A percentile compares a stretch with the other conserved stretches of the same genome.
phyloP scores from a whole-genome alignment of 2,797 vertebrate species.

The Gastrophryne carolinensis region DNA sequence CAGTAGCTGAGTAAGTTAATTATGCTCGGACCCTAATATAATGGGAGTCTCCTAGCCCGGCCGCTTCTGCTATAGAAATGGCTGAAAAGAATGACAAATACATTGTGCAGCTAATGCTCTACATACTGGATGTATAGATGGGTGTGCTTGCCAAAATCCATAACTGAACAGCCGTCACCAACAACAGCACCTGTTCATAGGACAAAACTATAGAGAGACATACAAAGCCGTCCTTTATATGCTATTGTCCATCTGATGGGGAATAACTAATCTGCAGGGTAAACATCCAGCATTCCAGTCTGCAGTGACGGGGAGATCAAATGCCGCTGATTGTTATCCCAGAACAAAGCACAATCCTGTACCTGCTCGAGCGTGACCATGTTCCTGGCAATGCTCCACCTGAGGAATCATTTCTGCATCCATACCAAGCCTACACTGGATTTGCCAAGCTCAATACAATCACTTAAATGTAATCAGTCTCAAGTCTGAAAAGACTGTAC shows the following conservation, averaged over 20 bases:
- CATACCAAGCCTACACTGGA: background rate
- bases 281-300: constrained; percentile 19
- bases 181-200: constrained; percentile 3
- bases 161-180: too few relatives aligned
- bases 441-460: background rate
- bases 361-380: background rate
- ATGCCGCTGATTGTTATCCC: constrained; percentile 6
- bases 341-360: constrained; percentile 9
- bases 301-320: background rate
- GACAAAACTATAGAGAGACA: background rate
- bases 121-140: too few relatives aligned
- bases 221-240: background rate
- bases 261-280: constrained; percentile 22
- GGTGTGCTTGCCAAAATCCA: too few relatives aligned
- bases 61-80: too few relatives aligned
- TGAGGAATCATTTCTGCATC: background rate
- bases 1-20: too few relatives aligned
- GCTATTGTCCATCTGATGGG: background rate
- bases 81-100: too few relatives aligned
- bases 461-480: too few relatives aligned
- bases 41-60: too few relatives aligned
- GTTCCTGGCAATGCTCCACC: background rate
- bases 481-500: too few relatives aligned
- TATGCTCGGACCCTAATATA: too few relatives aligned
- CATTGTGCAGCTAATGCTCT: too few relatives aligned